Base-by-base conservation (phyloP, 1,140 invertebrate genomes). In the Caenorhabditis briggsae region DNA sequence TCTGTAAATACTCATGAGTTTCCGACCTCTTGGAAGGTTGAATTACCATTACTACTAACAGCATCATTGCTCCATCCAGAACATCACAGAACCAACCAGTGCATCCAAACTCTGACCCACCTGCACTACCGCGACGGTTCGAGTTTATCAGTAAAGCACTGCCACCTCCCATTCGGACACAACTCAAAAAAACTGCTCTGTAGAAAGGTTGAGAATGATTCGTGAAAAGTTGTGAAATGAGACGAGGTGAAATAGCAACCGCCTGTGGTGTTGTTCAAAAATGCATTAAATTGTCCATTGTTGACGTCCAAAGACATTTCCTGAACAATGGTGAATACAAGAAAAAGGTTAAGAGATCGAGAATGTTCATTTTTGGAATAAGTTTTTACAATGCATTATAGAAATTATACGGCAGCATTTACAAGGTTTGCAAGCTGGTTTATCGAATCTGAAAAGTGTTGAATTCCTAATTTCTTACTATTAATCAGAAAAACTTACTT, bases 21-120 rank as follows among this genome's bases (percentile, higher is more conserved):
- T 74, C 41, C 11, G 41, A 14, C 50, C 16, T 2, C 11, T 14
- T 53, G 50, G 11, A 2, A 2, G 50, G 9, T 53, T 53, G 50
- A n/a, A 43, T 41, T 78, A 78, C 70, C 70, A 78, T 78, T 6
- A 78, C n/a, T n/a, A 50, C 70, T n/a, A 78, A 78, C 16, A 78
- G 18, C 16, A 78, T 53, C 70, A 78, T 78, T 14, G 70, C 46
- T 2, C 70, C 46, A 50, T 78, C 70, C n/a, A 78, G 14, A n/a
- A 78, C 8, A 50, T 78, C 70, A 50, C 70, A 78, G 50, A 78
- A 50, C 70, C 70, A 78, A 53, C 70, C 70, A 2, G 43, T 12
- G 23, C 70, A 78, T 16, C 70, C 70, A n/a, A 78, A 78, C n/a
- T 53, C 70, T 14, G 20, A n/a, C 9, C 41, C n/a, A 46, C 70